Base-by-base conservation (phyloP, 2,888 invertebrate species). In the Alviniconcha strummeri region DNA sequence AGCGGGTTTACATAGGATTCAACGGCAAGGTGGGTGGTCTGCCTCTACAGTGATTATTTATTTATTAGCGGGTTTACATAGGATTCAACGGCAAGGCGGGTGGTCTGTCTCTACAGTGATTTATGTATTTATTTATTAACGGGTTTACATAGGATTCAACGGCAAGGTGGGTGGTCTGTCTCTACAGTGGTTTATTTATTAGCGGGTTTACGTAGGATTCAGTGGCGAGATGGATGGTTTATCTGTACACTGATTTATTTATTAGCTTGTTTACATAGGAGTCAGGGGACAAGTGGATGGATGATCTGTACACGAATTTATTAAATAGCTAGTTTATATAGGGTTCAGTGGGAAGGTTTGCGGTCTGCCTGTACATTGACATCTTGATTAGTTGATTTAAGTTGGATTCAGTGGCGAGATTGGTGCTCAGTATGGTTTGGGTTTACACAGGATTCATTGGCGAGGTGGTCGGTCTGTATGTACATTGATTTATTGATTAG, bases 391-490 rank as follows among this genome's bases (percentile, higher is more conserved):
- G 64, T 15, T 64, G 64, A 13, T 64, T 15, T 15, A 86, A 74
- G 67, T 85, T 8, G 86, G 86, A 13, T 3, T 80, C 19, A 86
- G 85, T 19, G 86, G 86, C 9, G 82, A 82, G 69, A 77, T 36
- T 0, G 36, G 36, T 36, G 36, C 1, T 64, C 11, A 3, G 4
- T 64, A 9, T 64, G 64, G 9, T 13, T 15, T 64, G 64, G 9
- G 64, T 64, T 9, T 64, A 9, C 15, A 64, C 15, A 9, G 9
- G 64, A 15, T 36, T 36, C 36, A 36, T 36, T 36, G 36, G 36
- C 36, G 36, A 36, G 36, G 36, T 36, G 36, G 36, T 36, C 36
- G 36, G 36, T 64, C 11, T 1, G 4, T 64, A 9, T 64, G 64
- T 64, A 64, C 64, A 13, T 9, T 64, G 64, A 36, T 64, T 15